phyloP scores from a whole-genome alignment of 1,140 invertebrate genomes.

The Venustaconcha ellipsiformis region DNA sequence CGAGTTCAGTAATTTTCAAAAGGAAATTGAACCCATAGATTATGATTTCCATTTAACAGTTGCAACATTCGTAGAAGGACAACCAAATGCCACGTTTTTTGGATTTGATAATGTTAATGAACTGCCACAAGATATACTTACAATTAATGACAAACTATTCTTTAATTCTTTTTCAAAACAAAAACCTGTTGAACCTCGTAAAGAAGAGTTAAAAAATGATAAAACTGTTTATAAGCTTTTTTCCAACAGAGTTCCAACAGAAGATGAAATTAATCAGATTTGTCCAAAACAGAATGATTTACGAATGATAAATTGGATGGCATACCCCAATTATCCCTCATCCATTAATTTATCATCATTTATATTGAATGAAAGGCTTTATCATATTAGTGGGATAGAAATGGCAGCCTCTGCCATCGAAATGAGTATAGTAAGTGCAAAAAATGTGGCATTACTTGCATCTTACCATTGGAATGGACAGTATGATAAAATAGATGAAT shows the following conservation, averaged over 20 bases:
- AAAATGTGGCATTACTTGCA: conserved; percentile 77
- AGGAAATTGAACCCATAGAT: conserved; percentile 51
- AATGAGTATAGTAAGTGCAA: conserved; percentile 77
- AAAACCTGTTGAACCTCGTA: conserved; percentile 60
- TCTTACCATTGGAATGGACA: conserved; percentile 61
- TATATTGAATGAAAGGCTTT: conserved; percentile 73
- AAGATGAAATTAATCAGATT: conserved; percentile 69
- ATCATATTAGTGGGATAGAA: conserved; percentile 79
- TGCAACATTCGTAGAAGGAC: conserved; percentile 74
- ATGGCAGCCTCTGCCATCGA: conserved; percentile 80
- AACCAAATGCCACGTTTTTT: conserved; percentile 71
- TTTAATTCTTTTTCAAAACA: conserved; percentile 70
- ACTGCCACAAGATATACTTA: conserved; percentile 68
- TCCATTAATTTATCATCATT: conserved; percentile 71
- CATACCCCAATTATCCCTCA: conserved; percentile 75
- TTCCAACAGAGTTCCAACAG: conserved; percentile 69
- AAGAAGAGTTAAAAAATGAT: conserved; percentile 19
- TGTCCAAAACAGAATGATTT: conserved; percentile 70
- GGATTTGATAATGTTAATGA: conserved; percentile 59
- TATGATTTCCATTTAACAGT: conserved; percentile 73
- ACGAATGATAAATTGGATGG: conserved; percentile 72
- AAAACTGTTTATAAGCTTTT: conserved; percentile 68
- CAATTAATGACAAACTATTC: conserved; percentile 67
- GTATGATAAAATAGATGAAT: conserved; percentile 63
- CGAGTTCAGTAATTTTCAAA: conserved; percentile 68